A percentile compares a stretch with the other conserved stretches of the same genome.
These are phyloP conservation scores for Ernsta delagoae DNA, from an alignment of 2,888 invertebrate genomes.

Conservation along the genomic window DNA sequence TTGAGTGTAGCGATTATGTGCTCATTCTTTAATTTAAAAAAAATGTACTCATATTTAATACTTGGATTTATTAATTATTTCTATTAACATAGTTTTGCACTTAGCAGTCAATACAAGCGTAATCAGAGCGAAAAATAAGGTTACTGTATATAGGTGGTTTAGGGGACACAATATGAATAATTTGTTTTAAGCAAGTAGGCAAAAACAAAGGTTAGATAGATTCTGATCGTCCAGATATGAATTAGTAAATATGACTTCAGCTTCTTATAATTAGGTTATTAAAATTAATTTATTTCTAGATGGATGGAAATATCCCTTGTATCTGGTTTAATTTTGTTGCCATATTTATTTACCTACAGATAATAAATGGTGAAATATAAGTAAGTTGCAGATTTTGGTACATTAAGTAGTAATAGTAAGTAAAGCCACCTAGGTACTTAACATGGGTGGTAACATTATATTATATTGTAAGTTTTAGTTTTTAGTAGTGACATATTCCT, in stretches of 20 bases:
- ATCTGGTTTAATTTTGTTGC: no score
- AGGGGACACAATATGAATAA: not conserved
- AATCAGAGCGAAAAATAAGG: constrained; percentile 32
- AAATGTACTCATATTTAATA: not conserved
- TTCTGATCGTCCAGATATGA: not conserved
- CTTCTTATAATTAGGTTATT: not conserved
- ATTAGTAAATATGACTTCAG: not conserved
- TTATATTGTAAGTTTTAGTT: no score
- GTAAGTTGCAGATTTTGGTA: no score
- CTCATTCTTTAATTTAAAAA: no score
- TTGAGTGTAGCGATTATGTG: no score
- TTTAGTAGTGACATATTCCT: no score
- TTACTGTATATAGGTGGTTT: constrained; percentile 9
- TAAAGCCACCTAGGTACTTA: no score
- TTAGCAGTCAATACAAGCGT: constrained; percentile 13
- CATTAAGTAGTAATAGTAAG: no score
- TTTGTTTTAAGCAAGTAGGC: constrained; percentile 13
- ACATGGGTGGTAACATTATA: no score
- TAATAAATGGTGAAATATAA: no score
- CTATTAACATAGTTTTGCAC: constrained; percentile 4
- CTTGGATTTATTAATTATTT: not conserved
- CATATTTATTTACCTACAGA: no score
- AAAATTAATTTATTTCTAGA: not conserved
- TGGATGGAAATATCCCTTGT: no score
- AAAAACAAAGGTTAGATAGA: not conserved